Evolutionary conservation across 1,140 invertebrate species (phyloP).

Genomic region (Chlorops oryzae): DNA sequence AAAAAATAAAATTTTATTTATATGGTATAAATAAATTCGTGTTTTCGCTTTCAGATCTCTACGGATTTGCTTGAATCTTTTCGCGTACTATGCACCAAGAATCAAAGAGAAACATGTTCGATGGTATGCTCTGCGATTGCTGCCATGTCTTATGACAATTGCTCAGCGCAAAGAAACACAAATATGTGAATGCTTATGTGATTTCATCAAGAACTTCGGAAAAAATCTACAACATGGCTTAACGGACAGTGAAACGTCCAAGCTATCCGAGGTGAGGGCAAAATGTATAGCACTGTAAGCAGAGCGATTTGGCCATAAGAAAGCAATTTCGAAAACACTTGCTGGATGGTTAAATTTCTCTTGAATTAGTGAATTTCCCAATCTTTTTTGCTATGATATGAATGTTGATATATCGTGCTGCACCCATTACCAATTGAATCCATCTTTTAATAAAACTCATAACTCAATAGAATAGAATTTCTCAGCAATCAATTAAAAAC

Average conservation of each 20-base stretch:
- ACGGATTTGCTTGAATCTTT: slow-evolving; percentile 66
- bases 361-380: no score
- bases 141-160: slow-evolving; percentile 64
- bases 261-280: slow-evolving; percentile 49
- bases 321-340: no score
- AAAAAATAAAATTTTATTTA: no score
- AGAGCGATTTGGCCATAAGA: no score
- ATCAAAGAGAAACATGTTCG: slow-evolving; percentile 69
- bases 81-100: slow-evolving; percentile 63
- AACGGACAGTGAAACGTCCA: slow-evolving; percentile 62
- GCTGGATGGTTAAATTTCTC: no score
- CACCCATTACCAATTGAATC: no score
- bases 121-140: slow-evolving; percentile 66
- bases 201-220: slow-evolving; percentile 63
- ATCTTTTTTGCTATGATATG: no score
- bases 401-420: no score
- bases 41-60: slow-evolving; percentile 54
- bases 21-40: not conserved
- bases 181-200: slow-evolving; percentile 65
- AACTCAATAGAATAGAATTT: no score
- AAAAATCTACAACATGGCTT: slow-evolving; percentile 65
- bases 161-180: slow-evolving; percentile 63
- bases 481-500: no score
- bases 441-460: no score
- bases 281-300: no score